Conservation (phyloP, 1,140 invertebrate species). For the Aphaenogaster rudis region DNA sequence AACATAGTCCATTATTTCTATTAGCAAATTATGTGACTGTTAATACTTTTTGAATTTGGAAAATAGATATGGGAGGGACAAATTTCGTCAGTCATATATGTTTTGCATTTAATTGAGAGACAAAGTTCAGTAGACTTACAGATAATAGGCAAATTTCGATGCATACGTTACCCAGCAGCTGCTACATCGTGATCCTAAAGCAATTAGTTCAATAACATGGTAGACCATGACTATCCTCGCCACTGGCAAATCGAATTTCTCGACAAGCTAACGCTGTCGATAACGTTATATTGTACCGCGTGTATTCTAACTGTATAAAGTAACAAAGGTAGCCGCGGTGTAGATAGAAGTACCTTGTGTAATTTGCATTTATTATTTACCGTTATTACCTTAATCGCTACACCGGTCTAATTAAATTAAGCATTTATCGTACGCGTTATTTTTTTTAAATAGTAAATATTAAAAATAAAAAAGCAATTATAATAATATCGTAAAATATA, state of each 20-base stretch:
- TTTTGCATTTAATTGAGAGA: conserved; percentile 38
- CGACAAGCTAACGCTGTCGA: conserved; percentile 64
- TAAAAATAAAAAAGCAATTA: background rate
- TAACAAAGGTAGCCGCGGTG: conserved; percentile 17
- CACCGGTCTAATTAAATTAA: background rate
- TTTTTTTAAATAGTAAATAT: conserved; percentile 1
- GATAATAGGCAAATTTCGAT: conserved; percentile 46
- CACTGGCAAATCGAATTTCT: conserved; percentile 70
- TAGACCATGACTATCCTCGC: conserved; percentile 40
- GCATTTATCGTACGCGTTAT: background rate
- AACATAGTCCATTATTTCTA: background rate
- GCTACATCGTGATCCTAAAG: conserved; percentile 59
- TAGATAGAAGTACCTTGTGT: background rate
- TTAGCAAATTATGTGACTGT: background rate
- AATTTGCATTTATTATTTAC: conserved; percentile 15
- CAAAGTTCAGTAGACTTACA: conserved; percentile 47
- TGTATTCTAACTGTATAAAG: conserved; percentile 54
- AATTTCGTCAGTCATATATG: background rate
- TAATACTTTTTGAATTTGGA: background rate
- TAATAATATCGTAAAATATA: background rate
- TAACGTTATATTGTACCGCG: conserved; percentile 67
- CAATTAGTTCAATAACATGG: conserved; percentile 65
- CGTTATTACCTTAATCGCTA: conserved; percentile 3
- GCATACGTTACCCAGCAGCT: conserved; percentile 54
- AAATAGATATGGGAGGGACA: background rate